Percentiles rank a stretch among this genome's conserved stretches.
phyloP scores from a whole-genome alignment of 2,113 vertebrate genomes.

The Proterorhinus semilunaris region DNA sequence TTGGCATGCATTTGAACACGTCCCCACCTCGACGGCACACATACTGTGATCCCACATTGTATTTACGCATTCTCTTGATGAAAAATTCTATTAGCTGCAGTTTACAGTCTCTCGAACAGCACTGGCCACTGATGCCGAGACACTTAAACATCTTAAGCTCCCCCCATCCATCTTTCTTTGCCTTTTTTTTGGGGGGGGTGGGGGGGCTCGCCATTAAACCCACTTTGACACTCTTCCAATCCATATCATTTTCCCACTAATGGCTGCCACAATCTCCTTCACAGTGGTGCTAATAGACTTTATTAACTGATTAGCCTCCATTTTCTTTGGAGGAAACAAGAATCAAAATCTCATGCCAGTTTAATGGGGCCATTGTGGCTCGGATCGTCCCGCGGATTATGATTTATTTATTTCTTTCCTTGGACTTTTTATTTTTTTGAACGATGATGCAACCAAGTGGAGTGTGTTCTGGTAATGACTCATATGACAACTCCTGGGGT shows the following conservation, averaged over 20 bases:
- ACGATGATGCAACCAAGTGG: slow-evolving; percentile 65
- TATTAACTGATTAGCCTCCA: slow-evolving; percentile 67
- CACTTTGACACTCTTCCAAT: slow-evolving; percentile 7
- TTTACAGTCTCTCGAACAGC: slow-evolving; percentile 56
- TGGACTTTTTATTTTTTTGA: slow-evolving; percentile 55
- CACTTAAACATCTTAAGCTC: slow-evolving; percentile 14
- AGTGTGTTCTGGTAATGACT: slow-evolving; percentile 79
- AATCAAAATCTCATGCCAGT: slow-evolving; percentile 61
- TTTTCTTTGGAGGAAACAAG: slow-evolving; percentile 60
- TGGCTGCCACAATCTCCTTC: slow-evolving; percentile 44
- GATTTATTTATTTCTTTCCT: slow-evolving; percentile 52
- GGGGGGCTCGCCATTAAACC: slow-evolving; percentile 1
- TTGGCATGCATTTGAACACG: background rate
- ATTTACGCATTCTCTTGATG: background rate
- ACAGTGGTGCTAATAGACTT: slow-evolving; percentile 51
- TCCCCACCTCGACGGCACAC: too few relatives aligned
- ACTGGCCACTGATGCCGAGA: slow-evolving; percentile 32
- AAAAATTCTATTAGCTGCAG: slow-evolving; percentile 19
- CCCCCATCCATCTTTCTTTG: slow-evolving; percentile 5
- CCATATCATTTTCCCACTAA: slow-evolving; percentile 30
- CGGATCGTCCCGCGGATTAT: slow-evolving; percentile 46
- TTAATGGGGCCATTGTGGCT: slow-evolving; percentile 63
- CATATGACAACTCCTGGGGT: slow-evolving; percentile 82
- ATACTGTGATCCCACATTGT: background rate
- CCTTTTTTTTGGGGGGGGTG: background rate